Percentiles rank a stretch among this genome's conserved stretches.
These are phyloP conservation scores for Eucriotettix oculatus DNA, from an alignment of 2,888 invertebrate species.

Conservation along the genomic window DNA sequence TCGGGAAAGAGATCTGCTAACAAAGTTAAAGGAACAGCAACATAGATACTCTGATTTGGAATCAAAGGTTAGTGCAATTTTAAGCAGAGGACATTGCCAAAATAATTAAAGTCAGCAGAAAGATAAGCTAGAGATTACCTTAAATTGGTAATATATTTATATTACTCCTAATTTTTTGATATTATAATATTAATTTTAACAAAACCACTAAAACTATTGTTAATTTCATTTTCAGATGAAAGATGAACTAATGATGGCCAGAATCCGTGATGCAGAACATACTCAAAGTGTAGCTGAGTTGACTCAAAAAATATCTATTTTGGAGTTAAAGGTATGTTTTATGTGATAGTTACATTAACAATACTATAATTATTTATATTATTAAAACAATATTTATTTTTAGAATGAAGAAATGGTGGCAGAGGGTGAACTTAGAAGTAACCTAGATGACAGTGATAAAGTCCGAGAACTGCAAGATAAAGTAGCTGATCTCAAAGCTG, in stretches of 20 bases:
- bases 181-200: no score
- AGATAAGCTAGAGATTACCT: no score
- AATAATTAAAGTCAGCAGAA: no score
- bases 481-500: conserved; percentile 81
- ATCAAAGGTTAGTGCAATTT: conserved; percentile 27
- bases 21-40: conserved; percentile 67
- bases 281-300: conserved; percentile 87
- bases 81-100: no score
- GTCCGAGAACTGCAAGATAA: conserved; percentile 83
- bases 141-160: no score
- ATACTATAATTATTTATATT: no score
- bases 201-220: no score
- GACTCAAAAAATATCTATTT: conserved; percentile 80
- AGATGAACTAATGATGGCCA: conserved; percentile 84
- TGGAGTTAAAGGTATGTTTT: conserved; percentile 66
- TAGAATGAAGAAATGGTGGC: conserved; percentile 91
- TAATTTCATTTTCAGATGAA: conserved; percentile 37
- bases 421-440: conserved; percentile 73
- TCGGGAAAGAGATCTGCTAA: conserved; percentile 57
- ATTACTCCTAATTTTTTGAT: no score
- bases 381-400: no score
- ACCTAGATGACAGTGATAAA: conserved; percentile 65
- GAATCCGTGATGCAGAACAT: conserved; percentile 88
- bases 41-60: conserved; percentile 48
- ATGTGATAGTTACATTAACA: background rate